phyloP scores from a whole-genome alignment of 2,797 vertebrate species.

The Neopelma chrysocephalum region DNA sequence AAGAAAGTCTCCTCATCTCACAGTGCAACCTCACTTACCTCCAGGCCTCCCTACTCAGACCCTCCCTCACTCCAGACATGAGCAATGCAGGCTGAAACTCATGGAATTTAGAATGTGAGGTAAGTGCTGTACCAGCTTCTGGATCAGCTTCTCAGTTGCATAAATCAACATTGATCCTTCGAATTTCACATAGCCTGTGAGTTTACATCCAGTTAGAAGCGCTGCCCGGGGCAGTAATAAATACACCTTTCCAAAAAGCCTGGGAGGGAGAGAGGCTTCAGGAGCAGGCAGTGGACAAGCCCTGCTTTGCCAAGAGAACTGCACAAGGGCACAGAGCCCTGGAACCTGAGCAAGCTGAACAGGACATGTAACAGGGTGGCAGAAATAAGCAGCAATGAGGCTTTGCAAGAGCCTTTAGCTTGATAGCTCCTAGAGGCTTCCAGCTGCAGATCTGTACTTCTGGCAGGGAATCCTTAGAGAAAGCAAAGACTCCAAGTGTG shows the following conservation, averaged over 20 bases:
- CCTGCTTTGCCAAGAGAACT: not conserved
- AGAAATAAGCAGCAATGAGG: not conserved
- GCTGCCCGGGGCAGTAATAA: not conserved
- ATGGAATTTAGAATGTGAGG: not conserved
- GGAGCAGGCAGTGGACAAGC: not conserved
- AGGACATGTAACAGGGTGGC: accelerated
- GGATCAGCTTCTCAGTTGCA: not conserved
- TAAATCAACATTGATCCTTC: not conserved
- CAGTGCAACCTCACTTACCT: not conserved
- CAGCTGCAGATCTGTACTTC: not conserved
- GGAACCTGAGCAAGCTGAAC: not conserved
- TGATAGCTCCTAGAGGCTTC: not conserved
- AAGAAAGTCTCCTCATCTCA: not conserved
- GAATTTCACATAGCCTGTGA: not conserved
- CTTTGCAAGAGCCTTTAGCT: not conserved
- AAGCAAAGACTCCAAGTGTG: not conserved
- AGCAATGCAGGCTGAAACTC: not conserved
- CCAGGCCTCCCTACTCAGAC: not conserved
- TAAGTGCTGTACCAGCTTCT: not conserved
- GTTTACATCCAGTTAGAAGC: not conserved
- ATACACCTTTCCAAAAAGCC: not conserved
- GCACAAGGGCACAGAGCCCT: not conserved
- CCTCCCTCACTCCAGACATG: not conserved
- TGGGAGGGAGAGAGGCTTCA: not conserved
- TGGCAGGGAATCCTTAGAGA: not conserved